phyloP scores from a whole-genome alignment of 2,888 invertebrate genomes.

The Siphonodentalium dalli region DNA sequence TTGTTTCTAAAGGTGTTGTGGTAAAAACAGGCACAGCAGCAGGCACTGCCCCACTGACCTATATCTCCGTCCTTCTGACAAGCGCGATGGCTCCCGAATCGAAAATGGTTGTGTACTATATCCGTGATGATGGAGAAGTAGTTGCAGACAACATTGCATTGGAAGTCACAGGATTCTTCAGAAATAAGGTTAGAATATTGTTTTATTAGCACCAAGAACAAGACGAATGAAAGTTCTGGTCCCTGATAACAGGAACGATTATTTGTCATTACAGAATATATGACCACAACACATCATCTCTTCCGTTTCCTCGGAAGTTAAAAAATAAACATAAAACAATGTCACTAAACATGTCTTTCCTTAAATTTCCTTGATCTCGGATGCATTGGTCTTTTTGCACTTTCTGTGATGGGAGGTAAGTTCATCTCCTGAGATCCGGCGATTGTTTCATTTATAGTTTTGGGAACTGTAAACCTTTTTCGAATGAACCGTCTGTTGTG shows the following conservation, averaged over 20 bases:
- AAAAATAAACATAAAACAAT: no score
- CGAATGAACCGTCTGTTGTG: no score
- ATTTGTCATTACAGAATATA: background rate
- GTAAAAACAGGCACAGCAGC: slow-evolving; percentile 25
- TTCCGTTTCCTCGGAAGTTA: no score
- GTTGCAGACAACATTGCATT: slow-evolving; percentile 83
- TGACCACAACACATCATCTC: no score
- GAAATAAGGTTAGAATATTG: slow-evolving; percentile 68
- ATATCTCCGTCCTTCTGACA: no score
- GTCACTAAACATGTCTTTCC: no score
- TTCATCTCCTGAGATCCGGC: no score
- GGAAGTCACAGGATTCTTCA: slow-evolving; percentile 78
- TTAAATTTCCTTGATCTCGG: no score
- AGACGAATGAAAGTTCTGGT: background rate
- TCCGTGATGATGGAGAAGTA: slow-evolving; percentile 69
- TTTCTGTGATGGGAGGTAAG: no score
- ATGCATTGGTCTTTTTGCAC: no score
- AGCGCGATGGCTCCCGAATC: slow-evolving; percentile 73
- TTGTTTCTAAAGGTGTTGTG: slow-evolving; percentile 39
- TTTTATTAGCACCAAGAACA: background rate
- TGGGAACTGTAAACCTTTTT: no score
- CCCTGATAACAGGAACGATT: background rate
- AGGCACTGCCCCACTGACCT: slow-evolving; percentile 69
- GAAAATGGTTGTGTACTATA: slow-evolving; percentile 80
- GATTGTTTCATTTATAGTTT: no score